Evolutionary conservation across 2,797 vertebrate species (phyloP).

Genomic region (Australoheros facetus): DNA sequence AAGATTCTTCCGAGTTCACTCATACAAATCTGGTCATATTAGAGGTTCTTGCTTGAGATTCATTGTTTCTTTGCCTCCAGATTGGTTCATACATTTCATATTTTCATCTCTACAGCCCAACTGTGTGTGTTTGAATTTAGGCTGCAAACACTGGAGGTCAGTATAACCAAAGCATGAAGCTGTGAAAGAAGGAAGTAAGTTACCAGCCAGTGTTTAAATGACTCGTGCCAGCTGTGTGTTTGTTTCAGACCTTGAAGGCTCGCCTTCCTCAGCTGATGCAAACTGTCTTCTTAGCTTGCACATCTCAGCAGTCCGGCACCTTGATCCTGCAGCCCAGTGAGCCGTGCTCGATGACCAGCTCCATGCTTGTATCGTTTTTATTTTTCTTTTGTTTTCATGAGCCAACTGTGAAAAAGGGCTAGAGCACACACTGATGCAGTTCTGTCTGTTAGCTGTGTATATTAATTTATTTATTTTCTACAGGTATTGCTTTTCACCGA

Average conservation of each 20-base stretch:
- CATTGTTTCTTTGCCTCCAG: not conserved
- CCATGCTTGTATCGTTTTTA: conserved; percentile 1
- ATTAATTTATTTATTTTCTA: conserved; percentile 65
- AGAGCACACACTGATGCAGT: conserved; percentile 68
- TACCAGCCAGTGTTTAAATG: conserved; percentile 14
- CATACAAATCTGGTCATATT: not conserved
- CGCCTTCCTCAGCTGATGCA: not conserved
- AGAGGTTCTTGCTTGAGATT: conserved; percentile 10
- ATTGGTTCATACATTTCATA: not conserved
- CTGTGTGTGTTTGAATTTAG: not conserved
- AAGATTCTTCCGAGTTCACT: not conserved
- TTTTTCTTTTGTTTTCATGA: conserved; percentile 40
- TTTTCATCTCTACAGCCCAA: not conserved
- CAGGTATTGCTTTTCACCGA: conserved; percentile 60
- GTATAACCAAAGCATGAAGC: not conserved
- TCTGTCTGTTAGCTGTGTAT: conserved; percentile 52
- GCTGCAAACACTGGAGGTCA: not conserved
- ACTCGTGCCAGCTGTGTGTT: not conserved
- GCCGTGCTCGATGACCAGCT: conserved; percentile 25
- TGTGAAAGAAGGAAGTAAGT: not conserved
- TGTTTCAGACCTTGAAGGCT: conserved; percentile 19
- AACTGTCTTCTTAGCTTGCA: conserved; percentile 1
- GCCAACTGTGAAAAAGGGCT: conserved; percentile 81
- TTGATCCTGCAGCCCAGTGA: conserved; percentile 20
- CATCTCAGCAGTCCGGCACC: conserved; percentile 4